A percentile compares a stretch with the other conserved stretches of the same genome.
phyloP scores from a whole-genome alignment of 1,140 invertebrate species.

The Fopius arisanus region DNA sequence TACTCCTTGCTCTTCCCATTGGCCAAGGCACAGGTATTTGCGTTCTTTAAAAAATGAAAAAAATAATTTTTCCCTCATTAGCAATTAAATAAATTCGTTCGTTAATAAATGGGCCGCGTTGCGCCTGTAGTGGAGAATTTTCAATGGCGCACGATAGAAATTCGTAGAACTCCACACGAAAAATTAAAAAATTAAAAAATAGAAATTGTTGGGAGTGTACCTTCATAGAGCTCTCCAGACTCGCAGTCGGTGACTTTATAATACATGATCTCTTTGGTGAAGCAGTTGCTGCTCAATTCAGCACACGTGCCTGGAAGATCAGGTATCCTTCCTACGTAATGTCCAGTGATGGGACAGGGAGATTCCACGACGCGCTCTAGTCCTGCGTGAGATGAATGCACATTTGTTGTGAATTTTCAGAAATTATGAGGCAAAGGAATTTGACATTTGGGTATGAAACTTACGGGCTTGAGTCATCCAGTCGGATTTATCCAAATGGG shows the following conservation, averaged over 20 bases:
- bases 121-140: no score
- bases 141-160: no score
- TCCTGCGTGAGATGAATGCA: conserved; percentile 50
- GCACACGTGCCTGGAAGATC: conserved; percentile 74
- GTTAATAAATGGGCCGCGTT: no score
- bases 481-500: conserved; percentile 54
- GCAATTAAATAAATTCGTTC: no score
- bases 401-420: background rate
- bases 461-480: conserved; percentile 74
- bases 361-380: conserved; percentile 65
- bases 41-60: conserved; percentile 65
- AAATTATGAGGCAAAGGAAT: background rate
- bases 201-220: conserved; percentile 48
- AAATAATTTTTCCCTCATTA: no score
- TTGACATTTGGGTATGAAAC: background rate
- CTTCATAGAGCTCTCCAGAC: conserved; percentile 72
- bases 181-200: background rate
- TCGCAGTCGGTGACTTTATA: conserved; percentile 74
- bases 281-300: conserved; percentile 77
- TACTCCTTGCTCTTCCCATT: conserved; percentile 74
- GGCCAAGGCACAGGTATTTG: conserved; percentile 75
- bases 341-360: conserved; percentile 75
- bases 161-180: no score
- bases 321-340: conserved; percentile 74
- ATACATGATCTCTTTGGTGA: conserved; percentile 76